Evolutionary conservation across 2,797 vertebrate genomes (phyloP).

Genomic region (Cheirogaleus major): DNA sequence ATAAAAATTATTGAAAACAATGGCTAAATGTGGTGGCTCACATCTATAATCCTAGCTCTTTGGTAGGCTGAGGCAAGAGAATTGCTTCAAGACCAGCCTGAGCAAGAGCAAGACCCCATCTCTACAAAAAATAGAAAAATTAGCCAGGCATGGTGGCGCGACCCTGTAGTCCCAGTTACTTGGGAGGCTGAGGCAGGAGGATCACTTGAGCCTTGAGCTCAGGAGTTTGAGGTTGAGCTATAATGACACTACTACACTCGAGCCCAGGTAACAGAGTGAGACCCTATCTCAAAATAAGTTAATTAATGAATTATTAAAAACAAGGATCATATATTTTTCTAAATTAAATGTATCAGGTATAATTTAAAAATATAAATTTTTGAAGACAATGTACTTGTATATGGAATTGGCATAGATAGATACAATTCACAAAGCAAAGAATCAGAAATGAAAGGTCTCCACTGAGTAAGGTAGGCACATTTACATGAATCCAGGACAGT

Average conservation of each 20-base stretch:
- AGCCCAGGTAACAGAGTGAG: neutral
- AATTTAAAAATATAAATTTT: neutral
- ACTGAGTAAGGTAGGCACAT: neutral
- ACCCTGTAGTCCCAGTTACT: neutral
- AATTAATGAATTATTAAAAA: neutral
- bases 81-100: neutral
- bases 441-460: neutral
- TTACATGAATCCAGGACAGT: neutral
- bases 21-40: neutral
- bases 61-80: neutral
- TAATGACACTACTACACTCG: neutral
- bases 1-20: slow-evolving; percentile 7
- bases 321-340: neutral
- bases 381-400: neutral
- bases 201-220: neutral
- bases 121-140: neutral
- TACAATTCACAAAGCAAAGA: neutral
- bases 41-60: neutral
- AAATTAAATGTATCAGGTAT: neutral
- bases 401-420: neutral
- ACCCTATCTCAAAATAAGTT: neutral
- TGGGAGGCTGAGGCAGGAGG: neutral
- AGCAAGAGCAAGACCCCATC: neutral
- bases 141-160: no score
- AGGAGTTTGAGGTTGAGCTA: neutral